Base-by-base conservation (phyloP, 64 coral and sea anemone species). In the Porites australiensis region DNA sequence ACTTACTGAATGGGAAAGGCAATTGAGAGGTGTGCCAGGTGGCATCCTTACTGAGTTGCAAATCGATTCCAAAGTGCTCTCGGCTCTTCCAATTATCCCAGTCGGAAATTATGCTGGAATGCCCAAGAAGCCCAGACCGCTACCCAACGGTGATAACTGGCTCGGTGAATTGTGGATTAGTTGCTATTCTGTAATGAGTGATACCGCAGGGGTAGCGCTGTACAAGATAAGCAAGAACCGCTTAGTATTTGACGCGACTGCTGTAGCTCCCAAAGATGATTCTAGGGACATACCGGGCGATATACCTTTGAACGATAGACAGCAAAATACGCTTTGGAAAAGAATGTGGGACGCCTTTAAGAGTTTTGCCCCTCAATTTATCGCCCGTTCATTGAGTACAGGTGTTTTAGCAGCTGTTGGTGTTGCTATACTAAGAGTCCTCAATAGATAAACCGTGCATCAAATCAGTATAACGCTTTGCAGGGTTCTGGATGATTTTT, bases 101-200 rank as follows among this genome's bases (percentile, higher is more conserved):
- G 72, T 16, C 0, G 72, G 72, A 74, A 74, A 64, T 16, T 64
- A 8, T 16, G 1, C 27, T 37, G 27, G 27, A 37, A 37, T 0
- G 0, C 27, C 27, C 58, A 59, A 59, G 58, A 64, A 64, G 62
- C 13, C 8, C 7, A 12, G 1, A 16, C 5, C 48, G n/a, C 47
- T 86, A 3, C 82, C 82, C 50, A 50, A 20, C n/a, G 3, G 62
- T 15, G 82, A 70, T 9, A 53, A 86, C 82, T 86, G 82, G 82
- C 44, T 86, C 20, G 37, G 37, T 23, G 62, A 86, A 37, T 16
- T 69, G 61, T 86, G 82, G 82, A 19, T 69, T 0, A 48, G 48
- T 19, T 66, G 61, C n/a, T 50, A 44, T 44, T 21, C n/a, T 10
- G 82, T 53, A 1, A 64, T 48, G 63, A 84, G 43, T 14, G 5